Evolutionary conservation across 2,113 vertebrate genomes (phyloP), one percentile per base, ranked within the genome.

Genomic region (Esox niger): DNA sequence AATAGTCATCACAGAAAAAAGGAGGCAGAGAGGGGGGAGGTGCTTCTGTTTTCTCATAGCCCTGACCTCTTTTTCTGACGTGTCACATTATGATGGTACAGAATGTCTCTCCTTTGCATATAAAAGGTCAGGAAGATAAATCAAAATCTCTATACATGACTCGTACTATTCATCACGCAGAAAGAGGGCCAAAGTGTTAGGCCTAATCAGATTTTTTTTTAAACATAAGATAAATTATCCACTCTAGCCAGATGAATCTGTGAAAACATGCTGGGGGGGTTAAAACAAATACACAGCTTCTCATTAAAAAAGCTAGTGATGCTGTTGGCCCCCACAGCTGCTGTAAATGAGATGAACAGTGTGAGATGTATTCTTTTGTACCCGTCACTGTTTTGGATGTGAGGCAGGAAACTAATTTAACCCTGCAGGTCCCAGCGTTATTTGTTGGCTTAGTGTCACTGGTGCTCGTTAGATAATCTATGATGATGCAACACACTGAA

Each of bases 121-220:
- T 82, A 79, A 91, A 92, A 92, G 91, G 91, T 91, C 89, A 89
- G 81, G 78, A 69, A 89, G 85, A 91, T 91, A 91, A 88, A 91
- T 92, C 90, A 89, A 83, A 81, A 83, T 84, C 81, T 43, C 62
- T 80, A 79, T 81, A 68, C 31, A 29, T 79, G 86, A 89, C 84
- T 87, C 13, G 55, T 68, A 68, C 75, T 85, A 91, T 91, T 91
- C 86, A 92, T 92, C 89, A 90, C 80, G 3, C 2, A 76, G 71
- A 66, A 73, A 71, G 67, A 75, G 79, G 81, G 88, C 83, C 79
- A 83, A 74, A 83, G 82, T 81, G 79, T 78, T 62, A 70, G 80
- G 77, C 70, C 79, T 82, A 87, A 88, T 90, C 89, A 87, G 84
- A 89, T 76, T 66, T 29, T 8, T 29, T 35, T 71, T 27, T 32